These are phyloP conservation scores for silkworm (Bombyx mori) DNA, from an alignment of 1,140 invertebrate genomes.

Conservation along the genomic window ASM3026992v2 NC_085109.1:9793501-9794000, in stretches of 20 bases:
- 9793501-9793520: slow-evolving; percentile 42
- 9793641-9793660: slow-evolving; percentile 45
- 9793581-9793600: slow-evolving; percentile 64
- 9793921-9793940: too few species aligned
- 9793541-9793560: slow-evolving; percentile 3
- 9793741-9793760: slow-evolving; percentile 10
- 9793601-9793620: slow-evolving; percentile 54
- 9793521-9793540: slow-evolving; percentile 46
- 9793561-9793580: slow-evolving; percentile 25
- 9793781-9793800: not conserved
- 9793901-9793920: too few species aligned
- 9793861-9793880: too few species aligned
- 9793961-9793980: too few species aligned
- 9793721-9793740: slow-evolving; percentile 29
- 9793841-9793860: too few species aligned
- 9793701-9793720: slow-evolving; percentile 10
- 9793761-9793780: not conserved
- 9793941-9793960: too few species aligned
- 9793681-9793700: slow-evolving; percentile 26
- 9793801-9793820: too few species aligned
- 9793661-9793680: slow-evolving; percentile 33
- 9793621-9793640: slow-evolving; percentile 44
- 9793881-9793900: too few species aligned
- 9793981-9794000: too few species aligned
- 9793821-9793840: too few species aligned